Evolutionary conservation across 2,888 invertebrate genomes (phyloP).

Genomic region (Neria commutata): DNA sequence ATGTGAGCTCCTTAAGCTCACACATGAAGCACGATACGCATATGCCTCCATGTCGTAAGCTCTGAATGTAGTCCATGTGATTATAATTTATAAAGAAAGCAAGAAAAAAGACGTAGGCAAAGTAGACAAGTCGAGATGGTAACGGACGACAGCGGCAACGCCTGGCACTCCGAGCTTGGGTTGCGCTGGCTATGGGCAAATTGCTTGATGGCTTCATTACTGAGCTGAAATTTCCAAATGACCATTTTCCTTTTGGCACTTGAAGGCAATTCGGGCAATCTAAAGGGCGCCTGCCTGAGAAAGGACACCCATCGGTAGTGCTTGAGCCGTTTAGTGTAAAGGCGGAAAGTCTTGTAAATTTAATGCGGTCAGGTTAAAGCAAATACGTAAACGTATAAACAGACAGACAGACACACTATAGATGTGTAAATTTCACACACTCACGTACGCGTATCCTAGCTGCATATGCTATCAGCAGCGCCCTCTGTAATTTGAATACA

Average conservation of each 20-base stretch:
- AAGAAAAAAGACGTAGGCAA: background rate
- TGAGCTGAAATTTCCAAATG: too few species aligned
- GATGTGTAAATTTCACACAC: background rate
- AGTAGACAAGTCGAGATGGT: too few species aligned
- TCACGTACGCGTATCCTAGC: background rate
- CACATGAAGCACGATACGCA: constrained; percentile 8
- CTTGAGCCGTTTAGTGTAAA: too few species aligned
- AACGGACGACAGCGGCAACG: too few species aligned
- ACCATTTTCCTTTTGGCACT: too few species aligned
- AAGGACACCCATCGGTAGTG: too few species aligned
- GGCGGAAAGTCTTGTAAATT: too few species aligned
- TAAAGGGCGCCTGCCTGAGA: too few species aligned
- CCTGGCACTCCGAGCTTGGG: background rate
- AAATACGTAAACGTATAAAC: constrained; percentile 1
- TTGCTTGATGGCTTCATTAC: background rate
- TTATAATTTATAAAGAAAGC: constrained; percentile 14
- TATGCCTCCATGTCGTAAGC: background rate
- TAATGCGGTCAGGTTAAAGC: too few species aligned
- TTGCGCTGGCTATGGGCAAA: too few species aligned
- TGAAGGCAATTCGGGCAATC: too few species aligned
- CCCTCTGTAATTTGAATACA: constrained; percentile 20
- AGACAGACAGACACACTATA: background rate
- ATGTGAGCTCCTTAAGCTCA: constrained; percentile 27
- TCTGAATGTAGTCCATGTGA: constrained; percentile 6
- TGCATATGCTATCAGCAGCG: background rate